Base-by-base conservation (phyloP, 2,888 invertebrate genomes). In the Cataglyphis albicans region DNA sequence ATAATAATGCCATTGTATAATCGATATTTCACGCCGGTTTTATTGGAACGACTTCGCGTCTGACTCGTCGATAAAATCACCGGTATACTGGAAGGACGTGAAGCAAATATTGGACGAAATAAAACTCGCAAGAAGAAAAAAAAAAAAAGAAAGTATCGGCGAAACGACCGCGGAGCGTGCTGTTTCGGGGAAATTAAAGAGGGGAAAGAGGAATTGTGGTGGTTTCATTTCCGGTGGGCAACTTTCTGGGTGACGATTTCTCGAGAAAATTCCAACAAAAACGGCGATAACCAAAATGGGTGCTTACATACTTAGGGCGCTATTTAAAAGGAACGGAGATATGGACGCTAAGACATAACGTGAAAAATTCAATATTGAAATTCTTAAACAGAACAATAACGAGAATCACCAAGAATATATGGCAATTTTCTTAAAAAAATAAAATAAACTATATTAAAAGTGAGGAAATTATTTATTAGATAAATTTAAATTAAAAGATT, bases 1-100 rank as follows among this genome's bases (percentile, higher is more conserved):
- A 70, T 70, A 57, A 68, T 68, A 78, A 59, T 32, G 68, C n/a
- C 32, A 70, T 78, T 78, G 41, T 76, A n/a, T 68, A 78, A 78
- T 78, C 57, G 59, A 68, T 78, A 70, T 78, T 78, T 68, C 32
- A 57, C 41, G 10, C 67, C 29, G 1, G 32, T 70, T 78, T 78
- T 57, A 68, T 68, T 68, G 38, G 41, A 41, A 41, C 55, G 29
- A 57, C 41, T 78, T 68, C 7, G 61, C 44, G 44, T 21, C 57
- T 21, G 29, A n/a, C 41, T 57, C 32, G 10, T 59, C 57, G 70
- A 78, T 78, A 59, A 78, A 78, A 70, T 76, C 29, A n/a, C 15
- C 6, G 44, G 32, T 52, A 59, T 67, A 55, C 12, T 15, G 44
- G 32, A 59, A 21, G 44, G 57, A 18, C 29, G 68, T 10, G 57